Evolutionary conservation across 1,140 invertebrate species (phyloP).

Genomic region (Drosophila sechellia): DNA sequence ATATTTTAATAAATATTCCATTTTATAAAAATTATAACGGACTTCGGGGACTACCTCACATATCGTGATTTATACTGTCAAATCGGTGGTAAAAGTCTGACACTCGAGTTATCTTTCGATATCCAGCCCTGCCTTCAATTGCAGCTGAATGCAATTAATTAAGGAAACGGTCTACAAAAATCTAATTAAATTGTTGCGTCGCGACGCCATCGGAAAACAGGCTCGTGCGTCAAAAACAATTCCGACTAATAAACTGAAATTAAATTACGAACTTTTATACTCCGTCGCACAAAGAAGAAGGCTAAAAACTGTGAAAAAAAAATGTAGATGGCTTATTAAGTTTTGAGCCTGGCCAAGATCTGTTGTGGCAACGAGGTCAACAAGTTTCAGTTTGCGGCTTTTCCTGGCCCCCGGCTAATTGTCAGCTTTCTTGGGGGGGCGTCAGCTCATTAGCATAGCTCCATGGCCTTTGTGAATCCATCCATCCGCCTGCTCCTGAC

Average conservation of each 20-base stretch:
- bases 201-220: conserved; percentile 17
- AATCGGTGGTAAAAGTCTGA: no score
- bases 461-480: conserved; percentile 11
- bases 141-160: conserved; percentile 63
- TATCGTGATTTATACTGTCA: no score
- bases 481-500: conserved; percentile 56
- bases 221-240: conserved; percentile 45
- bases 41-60: no score
- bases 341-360: conserved; percentile 43
- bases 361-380: conserved; percentile 49
- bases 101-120: not conserved
- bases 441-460: conserved; percentile 65
- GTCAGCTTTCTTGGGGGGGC: conserved; percentile 38
- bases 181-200: conserved; percentile 55
- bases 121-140: conserved; percentile 23
- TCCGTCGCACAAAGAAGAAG: not conserved
- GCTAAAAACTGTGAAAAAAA: conserved; percentile 1
- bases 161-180: conserved; percentile 49
- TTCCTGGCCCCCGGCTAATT: conserved; percentile 53
- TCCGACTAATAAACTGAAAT: conserved; percentile 77
- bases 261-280: conserved; percentile 73
- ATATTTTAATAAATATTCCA: no score
- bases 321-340: conserved; percentile 46
- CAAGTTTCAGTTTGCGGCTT: conserved; percentile 65
- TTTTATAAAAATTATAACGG: no score